A percentile compares a stretch with the other conserved stretches of the same genome.
These are phyloP conservation scores for Cygnus buccinator DNA, from an alignment of 2,113 vertebrate species.

Conservation along the genomic window DNA sequence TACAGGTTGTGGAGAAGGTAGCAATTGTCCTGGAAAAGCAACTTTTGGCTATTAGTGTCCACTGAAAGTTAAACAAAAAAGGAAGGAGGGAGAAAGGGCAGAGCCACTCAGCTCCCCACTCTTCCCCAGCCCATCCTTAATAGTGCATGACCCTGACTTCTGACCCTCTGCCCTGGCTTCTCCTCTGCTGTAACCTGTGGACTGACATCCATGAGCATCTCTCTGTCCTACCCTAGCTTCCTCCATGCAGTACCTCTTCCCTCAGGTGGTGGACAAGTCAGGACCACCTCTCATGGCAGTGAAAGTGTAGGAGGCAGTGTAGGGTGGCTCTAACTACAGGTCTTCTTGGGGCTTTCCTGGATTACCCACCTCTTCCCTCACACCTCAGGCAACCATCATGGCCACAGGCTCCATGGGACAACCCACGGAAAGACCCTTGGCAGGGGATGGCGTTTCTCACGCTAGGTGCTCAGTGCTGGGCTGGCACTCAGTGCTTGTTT, in stretches of 20 bases:
- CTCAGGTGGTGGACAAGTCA: not conserved
- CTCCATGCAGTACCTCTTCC: not conserved
- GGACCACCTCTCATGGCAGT: not conserved
- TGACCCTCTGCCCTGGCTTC: not conserved
- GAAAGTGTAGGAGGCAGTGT: not conserved
- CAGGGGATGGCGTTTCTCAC: not conserved
- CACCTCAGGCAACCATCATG: fast-evolving
- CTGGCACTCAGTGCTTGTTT: not conserved
- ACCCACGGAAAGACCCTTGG: not conserved
- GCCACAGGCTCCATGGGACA: not conserved
- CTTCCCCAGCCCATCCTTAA: not conserved
- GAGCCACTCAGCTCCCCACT: not conserved
- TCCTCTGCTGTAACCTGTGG: fast-evolving
- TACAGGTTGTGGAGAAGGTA: not conserved
- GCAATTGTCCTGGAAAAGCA: not conserved
- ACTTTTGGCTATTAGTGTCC: not conserved
- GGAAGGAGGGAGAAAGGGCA: not conserved
- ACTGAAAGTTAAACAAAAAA: not conserved
- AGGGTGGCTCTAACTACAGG: not conserved
- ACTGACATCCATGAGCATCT: not conserved
- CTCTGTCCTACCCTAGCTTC: not conserved
- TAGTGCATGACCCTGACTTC: fast-evolving
- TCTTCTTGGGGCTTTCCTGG: not conserved
- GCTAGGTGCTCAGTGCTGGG: not conserved
- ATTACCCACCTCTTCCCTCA: not conserved